Base-by-base conservation (phyloP, 2,888 invertebrate genomes). In the Melanargia galathea region DNA sequence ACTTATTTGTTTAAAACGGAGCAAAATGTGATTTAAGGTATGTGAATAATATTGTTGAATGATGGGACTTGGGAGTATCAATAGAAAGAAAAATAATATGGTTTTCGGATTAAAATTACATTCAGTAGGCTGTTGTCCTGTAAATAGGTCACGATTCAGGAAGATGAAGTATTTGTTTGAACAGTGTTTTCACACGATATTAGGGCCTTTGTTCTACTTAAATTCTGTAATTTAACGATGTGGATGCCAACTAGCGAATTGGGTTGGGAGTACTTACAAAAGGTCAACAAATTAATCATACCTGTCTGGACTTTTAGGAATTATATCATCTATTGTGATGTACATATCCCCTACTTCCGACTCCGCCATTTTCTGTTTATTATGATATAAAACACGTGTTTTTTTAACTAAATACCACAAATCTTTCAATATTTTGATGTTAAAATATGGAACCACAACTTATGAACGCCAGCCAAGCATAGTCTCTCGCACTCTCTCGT, bases 301-400 rank as follows among this genome's bases (percentile, higher is more conserved):
- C 91, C 90, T 90, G 83, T 91, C 91, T 51, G 89, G 86, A 76
- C 90, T 90, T 78, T 91, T 91, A 59, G 91, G 90, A 75, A 91
- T 86, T 76, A 91, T 83, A 79, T 90, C 90, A 72, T 91, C 90
- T 69, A 90, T 90, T 51, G 86, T 87, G 71, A 88, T 78, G 81
- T 90, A 88, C 73, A 87, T 81, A 77, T 87, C 86, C 68, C 86
- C 87, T 67, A 87, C 82, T 67, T 87, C 88, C 54, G 90, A 78
- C 73, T 87, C 90, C 83, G 89, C 87, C 90, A 91, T 90, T 81
- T 73, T 81, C 63, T 49, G 61, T 70, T 70, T 74, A 70, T 69
- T 65, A 75, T 74, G 71, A 67, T 70, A 73, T 69, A 64, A 58
- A 62, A 67, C 65, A 70, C 70, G 64, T 60, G 48, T 16, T 48